These are phyloP conservation scores for Drosophila obscura DNA, from an alignment of 1,140 invertebrate species.

Conservation along the genomic window DNA sequence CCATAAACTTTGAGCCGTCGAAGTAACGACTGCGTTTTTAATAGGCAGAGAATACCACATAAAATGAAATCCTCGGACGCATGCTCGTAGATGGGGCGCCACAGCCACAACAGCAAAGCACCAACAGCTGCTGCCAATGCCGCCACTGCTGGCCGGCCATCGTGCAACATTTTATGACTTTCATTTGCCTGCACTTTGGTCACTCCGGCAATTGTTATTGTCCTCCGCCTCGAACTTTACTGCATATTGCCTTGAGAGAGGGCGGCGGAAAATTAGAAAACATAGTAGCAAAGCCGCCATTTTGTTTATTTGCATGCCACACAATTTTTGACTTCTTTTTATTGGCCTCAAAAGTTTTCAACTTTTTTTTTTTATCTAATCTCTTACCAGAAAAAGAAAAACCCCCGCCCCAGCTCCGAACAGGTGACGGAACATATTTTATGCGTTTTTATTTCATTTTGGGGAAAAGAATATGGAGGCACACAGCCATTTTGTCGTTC, in stretches of 20 bases:
- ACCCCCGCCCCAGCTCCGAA: constrained; percentile 26
- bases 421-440: constrained; percentile 63
- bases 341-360: constrained; percentile 49
- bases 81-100: not conserved
- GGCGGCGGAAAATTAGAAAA: constrained; percentile 4
- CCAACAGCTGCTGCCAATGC: constrained; percentile 31
- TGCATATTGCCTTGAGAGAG: constrained; percentile 56
- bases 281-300: constrained; percentile 42
- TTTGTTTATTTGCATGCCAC: constrained; percentile 58
- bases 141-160: not conserved
- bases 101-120: constrained; percentile 16
- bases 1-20: constrained; percentile 74
- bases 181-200: constrained; percentile 65
- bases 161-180: constrained; percentile 73
- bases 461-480: constrained; percentile 11
- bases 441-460: constrained; percentile 76
- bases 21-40: constrained; percentile 75
- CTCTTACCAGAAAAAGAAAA: constrained; percentile 38
- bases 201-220: constrained; percentile 49
- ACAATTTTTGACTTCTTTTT: constrained; percentile 40
- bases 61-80: constrained; percentile 24
- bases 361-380: constrained; percentile 68
- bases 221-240: constrained; percentile 48
- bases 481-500: constrained; percentile 59
- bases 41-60: constrained; percentile 54